Percentiles rank a stretch among this genome's conserved stretches.
These are phyloP conservation scores for Tenthredo livida DNA, from an alignment of 2,888 invertebrate species.

Conservation along the genomic window DNA sequence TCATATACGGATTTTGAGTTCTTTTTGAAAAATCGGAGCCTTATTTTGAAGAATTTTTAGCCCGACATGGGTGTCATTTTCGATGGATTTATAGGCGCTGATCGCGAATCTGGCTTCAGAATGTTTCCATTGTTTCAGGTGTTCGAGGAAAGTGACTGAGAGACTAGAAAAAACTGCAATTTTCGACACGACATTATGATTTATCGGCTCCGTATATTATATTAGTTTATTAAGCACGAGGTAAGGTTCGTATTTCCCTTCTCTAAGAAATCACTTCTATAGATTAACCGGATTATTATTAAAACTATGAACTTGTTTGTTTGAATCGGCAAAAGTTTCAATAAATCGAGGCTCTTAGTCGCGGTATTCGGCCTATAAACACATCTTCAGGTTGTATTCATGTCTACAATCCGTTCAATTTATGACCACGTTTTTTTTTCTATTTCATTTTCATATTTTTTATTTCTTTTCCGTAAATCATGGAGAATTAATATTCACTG, in stretches of 20 bases:
- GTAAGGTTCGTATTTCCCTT: neutral
- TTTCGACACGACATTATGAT: neutral
- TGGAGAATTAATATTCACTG: neutral
- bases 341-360: constrained; percentile 56
- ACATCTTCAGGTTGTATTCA: neutral
- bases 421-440: neutral
- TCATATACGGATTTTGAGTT: neutral
- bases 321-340: constrained; percentile 60
- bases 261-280: neutral
- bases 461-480: neutral
- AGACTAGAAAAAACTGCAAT: neutral
- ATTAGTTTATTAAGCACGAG: neutral
- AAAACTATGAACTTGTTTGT: constrained; percentile 55
- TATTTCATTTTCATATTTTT: neutral
- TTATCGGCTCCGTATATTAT: neutral
- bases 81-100: neutral
- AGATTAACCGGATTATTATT: constrained; percentile 29
- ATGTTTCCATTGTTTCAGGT: neutral
- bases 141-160: neutral
- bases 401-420: neutral
- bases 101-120: neutral
- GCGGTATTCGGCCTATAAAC: constrained; percentile 61
- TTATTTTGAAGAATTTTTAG: neutral
- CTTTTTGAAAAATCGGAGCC: neutral
- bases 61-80: constrained; percentile 10